These are phyloP conservation scores for Heloderma charlesbogerti DNA, from an alignment of 2,113 vertebrate genomes.

Conservation along the genomic window DNA sequence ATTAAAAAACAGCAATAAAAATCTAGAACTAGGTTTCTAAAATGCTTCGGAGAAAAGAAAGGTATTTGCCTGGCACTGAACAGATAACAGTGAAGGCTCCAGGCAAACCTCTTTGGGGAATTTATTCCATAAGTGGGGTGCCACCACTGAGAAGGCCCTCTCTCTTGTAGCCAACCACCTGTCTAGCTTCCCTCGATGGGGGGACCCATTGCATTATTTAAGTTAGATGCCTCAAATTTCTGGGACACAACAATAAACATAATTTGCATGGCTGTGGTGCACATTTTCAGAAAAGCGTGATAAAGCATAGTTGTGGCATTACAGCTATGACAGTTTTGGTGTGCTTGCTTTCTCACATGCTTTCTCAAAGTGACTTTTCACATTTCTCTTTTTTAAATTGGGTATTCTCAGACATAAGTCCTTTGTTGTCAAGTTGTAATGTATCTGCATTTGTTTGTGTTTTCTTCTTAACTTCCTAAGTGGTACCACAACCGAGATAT, in stretches of 20 bases:
- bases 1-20: too few relatives aligned
- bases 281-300: constrained; percentile 1
- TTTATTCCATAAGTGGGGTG: too few relatives aligned
- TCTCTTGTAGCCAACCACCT: too few relatives aligned
- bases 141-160: too few relatives aligned
- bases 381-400: neutral
- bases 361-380: neutral
- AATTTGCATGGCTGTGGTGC: neutral
- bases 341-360: neutral
- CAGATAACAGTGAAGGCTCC: too few relatives aligned
- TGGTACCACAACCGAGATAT: neutral
- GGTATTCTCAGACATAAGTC: neutral
- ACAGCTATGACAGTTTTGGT: constrained; percentile 13
- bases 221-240: constrained; percentile 37
- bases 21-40: too few relatives aligned
- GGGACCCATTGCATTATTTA: constrained; percentile 26
- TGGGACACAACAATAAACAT: constrained; percentile 52
- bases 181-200: too few relatives aligned
- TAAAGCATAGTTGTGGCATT: constrained; percentile 18
- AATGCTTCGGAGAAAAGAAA: too few relatives aligned
- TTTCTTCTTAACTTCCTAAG: neutral
- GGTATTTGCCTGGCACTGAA: too few relatives aligned
- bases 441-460: neutral
- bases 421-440: neutral
- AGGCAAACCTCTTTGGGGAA: too few relatives aligned